Conservation (phyloP, 2,888 invertebrate genomes). For the Acutogordius australiensis region DNA sequence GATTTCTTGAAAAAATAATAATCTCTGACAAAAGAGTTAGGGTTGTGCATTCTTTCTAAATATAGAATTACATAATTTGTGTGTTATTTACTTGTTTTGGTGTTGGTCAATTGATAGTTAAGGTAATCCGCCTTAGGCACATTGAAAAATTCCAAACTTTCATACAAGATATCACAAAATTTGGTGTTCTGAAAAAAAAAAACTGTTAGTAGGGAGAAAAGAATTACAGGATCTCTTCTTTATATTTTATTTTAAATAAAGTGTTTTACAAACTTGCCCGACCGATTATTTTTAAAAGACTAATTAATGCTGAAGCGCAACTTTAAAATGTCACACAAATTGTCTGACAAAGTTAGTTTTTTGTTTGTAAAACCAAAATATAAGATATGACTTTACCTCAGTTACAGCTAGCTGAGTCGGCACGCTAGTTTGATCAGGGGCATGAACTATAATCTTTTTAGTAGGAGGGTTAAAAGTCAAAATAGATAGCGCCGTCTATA, state of each 20-base stretch:
- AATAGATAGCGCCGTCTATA: conserved; percentile 50
- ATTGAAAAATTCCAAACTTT: conserved; percentile 79
- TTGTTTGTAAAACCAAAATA: no score
- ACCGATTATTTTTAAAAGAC: no score
- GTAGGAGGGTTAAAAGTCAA: conserved; percentile 97
- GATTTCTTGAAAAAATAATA: conserved; percentile 78
- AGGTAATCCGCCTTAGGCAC: conserved; percentile 61
- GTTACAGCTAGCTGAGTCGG: conserved; percentile 94
- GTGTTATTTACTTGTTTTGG: conserved; percentile 51
- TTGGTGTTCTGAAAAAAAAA: conserved; percentile 33
- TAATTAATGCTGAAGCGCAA: no score
- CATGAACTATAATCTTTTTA: conserved; percentile 89
- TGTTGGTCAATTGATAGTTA: conserved; percentile 78
- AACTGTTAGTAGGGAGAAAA: no score
- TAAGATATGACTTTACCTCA: conserved; percentile 23
- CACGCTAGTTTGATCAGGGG: conserved; percentile 68
- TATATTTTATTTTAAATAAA: no score
- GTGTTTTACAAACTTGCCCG: no score
- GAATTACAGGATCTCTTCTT: no score
- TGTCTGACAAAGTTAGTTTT: no score
- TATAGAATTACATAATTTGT: conserved; percentile 1
- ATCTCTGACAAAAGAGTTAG: conserved; percentile 73
- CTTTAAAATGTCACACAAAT: no score
- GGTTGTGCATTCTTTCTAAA: conserved; percentile 74
- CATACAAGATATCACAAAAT: conserved; percentile 67